Base-by-base conservation (phyloP, 2,113 vertebrate genomes). In the Zeus faber region DNA sequence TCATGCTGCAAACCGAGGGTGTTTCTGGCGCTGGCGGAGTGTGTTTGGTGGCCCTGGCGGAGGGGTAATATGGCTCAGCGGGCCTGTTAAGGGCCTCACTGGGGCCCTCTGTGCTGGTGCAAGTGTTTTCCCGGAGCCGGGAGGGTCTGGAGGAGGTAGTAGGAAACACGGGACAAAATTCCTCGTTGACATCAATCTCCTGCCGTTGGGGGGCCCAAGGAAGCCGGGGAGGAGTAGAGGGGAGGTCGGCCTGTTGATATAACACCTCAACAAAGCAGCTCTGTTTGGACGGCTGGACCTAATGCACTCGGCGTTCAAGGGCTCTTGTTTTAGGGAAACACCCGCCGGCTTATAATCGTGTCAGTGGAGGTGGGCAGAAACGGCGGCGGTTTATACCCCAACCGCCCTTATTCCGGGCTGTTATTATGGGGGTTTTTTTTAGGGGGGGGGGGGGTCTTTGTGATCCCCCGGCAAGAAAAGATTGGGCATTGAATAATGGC, bases 221-320 rank as follows among this genome's bases (percentile, higher is more conserved):
- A 82, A 85, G 78, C 77, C 52, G 65, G 70, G 72, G 69, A 81
- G 77, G 77, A 74, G 77, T 69, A 74, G 73, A 82, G 81, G 78
- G 81, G 80, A 78, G 78, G 79, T 82, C 62, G 64, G 71, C 67
- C 70, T 89, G 89, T 89, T 89, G 83, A 88, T 88, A 80, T 80
- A 88, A 89, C 87, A 89, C 87, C 87, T 87, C 79, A 87, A 87
- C 84, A 89, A 89, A 88, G 85, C 85, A 78, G 68, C 77, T 67
- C 84, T 87, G 83, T 89, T 83, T 89, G 74, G 79, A 84, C 75
- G 84, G 72, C 72, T 67, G 77, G 70, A 51, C 54, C 66, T 80
- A 83, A 83, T 84, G 82, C 77, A 81, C 76, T 37, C 33, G 79
- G 78, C 53, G 56, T 80, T 71, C 77, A 70, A 39, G 68, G 80